Evolutionary conservation across 2,888 invertebrate species (phyloP).

Genomic region (Tenthredo livida): DNA sequence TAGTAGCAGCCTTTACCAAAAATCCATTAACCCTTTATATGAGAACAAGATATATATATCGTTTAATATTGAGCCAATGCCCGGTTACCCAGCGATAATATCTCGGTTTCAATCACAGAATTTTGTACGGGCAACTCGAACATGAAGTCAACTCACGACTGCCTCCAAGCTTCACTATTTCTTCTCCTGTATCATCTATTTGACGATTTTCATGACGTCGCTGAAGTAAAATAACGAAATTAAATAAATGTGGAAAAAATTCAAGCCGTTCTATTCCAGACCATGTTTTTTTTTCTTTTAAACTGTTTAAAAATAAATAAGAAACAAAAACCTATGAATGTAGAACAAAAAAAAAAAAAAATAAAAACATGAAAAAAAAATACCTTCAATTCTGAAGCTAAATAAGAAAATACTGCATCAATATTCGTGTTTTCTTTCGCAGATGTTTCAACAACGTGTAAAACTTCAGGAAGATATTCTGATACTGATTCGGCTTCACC

Average conservation of each 20-base stretch:
- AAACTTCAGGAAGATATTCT: slow-evolving; percentile 91
- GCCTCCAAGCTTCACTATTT: slow-evolving; percentile 70
- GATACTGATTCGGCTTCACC: slow-evolving; percentile 94
- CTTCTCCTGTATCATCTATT: slow-evolving; percentile 66
- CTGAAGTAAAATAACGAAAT: slow-evolving; percentile 77
- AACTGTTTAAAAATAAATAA: not conserved
- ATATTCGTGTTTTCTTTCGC: slow-evolving; percentile 95
- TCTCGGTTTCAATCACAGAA: slow-evolving; percentile 58
- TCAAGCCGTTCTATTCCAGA: not conserved
- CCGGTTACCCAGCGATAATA: not conserved
- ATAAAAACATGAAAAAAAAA: slow-evolving; percentile 9
- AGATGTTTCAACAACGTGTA: slow-evolving; percentile 93
- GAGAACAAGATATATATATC: not conserved
- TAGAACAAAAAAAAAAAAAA: slow-evolving; percentile 7
- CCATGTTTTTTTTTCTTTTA: not conserved
- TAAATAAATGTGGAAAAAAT: slow-evolving; percentile 23
- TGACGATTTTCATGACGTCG: slow-evolving; percentile 84
- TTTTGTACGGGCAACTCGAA: slow-evolving; percentile 69
- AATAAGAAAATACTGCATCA: slow-evolving; percentile 91
- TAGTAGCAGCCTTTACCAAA: not conserved
- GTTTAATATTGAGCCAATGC: not conserved
- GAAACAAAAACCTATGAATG: slow-evolving; percentile 8
- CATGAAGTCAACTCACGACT: slow-evolving; percentile 71
- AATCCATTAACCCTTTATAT: not conserved
- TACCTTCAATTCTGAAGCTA: slow-evolving; percentile 94